Evolutionary conservation across 2,797 vertebrate genomes (phyloP), one percentile per base, ranked within the genome.

Genomic region (Labroides dimidiatus): DNA sequence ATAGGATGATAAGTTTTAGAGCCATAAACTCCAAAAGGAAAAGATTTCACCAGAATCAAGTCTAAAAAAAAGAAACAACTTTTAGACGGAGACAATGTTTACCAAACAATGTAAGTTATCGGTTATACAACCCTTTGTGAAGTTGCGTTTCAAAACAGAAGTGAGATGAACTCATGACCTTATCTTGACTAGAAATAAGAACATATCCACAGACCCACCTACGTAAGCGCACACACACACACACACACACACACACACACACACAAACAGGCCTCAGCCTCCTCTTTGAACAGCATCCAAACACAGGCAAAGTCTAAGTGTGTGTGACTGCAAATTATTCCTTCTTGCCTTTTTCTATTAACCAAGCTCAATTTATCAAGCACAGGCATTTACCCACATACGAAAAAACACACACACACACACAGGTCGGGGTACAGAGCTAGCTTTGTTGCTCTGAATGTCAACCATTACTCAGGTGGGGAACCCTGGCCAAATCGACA

Each of bases 401-500:
- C 64, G 27, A 67, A 33, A 4, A 33, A 6, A 66, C 73, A 55
- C 50, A 64, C 55, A 59, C 59, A 69, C 67, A 72, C 57, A 76
- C 64, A 74, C 74, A 86, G 83, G 90, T 91, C 52, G 37, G 72
- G 70, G 81, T 85, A 87, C 87, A 91, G 82, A 86, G 82, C 75
- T 73, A 80, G 84, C 87, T 86, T 91, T 90, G 88, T 91, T 89
- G 39, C 23, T 37, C 61, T 90, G 80, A 92, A 91, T 89, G 87
- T 91, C 87, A 90, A 75, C 78, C 71, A 73, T 83, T 83, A 85
- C 86, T 85, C 80, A 67, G 63, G 75, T 39, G 79, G 78, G 72
- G 19, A 72, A 64, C 72, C 63, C 21, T 3, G 75, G 81, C 77
- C 82, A 80, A 72, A 74, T 73, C 80, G 68, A 83, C 71, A 64